Evolutionary conservation across 2,113 vertebrate genomes (phyloP), one percentile per base, ranked within the genome.

Genomic region (Psilopsiagon aymara): DNA sequence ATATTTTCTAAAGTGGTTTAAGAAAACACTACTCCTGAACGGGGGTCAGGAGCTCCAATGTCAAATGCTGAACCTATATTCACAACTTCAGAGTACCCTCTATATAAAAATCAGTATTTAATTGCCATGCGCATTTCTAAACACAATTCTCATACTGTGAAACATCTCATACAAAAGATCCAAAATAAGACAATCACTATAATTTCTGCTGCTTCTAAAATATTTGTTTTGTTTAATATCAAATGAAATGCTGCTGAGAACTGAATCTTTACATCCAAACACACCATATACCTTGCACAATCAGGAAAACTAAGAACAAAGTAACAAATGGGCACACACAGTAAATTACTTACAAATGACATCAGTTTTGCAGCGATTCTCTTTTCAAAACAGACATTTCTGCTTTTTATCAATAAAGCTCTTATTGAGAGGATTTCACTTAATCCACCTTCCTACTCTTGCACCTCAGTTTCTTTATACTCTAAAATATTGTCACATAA

Each of bases 81-180:
- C 77, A 73, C 44, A 59, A 64, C 18, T 73, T 83, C 39, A 51
- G 46, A 81, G 29, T 27, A 77, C 1, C 3, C 31, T 18, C n/a
- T 69, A 17, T 7, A 41, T 13, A 53, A 83, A 88, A 90, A 92
- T 69, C 70, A 88, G 1, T 49, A 53, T 19, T 21, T 57, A 78
- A 39, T n/a, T 17, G 8, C 41, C 73, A 62, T 0, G 0, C 19
- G 7, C 10, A 17, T 62, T 92, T 81, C 37, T 67, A 43, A 83
- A 88, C 46, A 59, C 24, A 86, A 77, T 62, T 74, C 44, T 82
- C 3, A 20, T 57, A 24, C 2, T 37, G 24, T 67, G 46, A 90
- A 92, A 86, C 3, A 49, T 5, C 25, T 87, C 43, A 74, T 51
- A 37, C 6, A 89, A 83, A 95, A 71, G 7, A 76, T 12, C 14